Evolutionary conservation across 2,113 vertebrate species (phyloP).

Genomic region (Charina bottae): DNA sequence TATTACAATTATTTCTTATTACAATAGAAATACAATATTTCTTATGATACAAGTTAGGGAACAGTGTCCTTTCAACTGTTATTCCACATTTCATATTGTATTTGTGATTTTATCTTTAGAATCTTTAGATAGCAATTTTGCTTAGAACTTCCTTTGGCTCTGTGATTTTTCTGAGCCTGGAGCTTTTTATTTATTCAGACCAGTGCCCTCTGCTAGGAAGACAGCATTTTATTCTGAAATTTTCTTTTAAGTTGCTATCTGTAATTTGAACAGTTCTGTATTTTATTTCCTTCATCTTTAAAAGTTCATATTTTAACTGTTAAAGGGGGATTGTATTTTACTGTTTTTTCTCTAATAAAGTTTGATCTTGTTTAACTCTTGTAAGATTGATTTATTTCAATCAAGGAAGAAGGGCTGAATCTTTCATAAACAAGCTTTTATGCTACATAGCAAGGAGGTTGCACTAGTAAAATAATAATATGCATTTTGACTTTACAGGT

Average conservation of each 20-base stretch:
- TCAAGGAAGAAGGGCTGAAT: neutral
- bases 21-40: neutral
- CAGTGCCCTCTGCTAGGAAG: neutral
- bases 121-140: neutral
- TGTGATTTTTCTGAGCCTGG: neutral
- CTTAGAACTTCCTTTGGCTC: neutral
- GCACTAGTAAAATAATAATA: neutral
- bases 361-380: neutral
- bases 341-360: neutral
- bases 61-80: neutral
- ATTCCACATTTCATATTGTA: neutral
- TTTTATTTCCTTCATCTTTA: neutral
- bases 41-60: neutral
- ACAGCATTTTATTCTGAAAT: neutral
- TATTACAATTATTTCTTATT: neutral
- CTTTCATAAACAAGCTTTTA: neutral
- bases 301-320: neutral
- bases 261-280: neutral
- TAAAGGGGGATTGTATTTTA: neutral
- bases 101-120: neutral
- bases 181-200: neutral
- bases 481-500: neutral
- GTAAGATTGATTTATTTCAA: neutral
- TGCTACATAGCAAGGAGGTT: neutral
- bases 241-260: neutral